Evolutionary conservation across 2,888 invertebrate genomes (phyloP), one percentile per base, ranked within the genome.

Genomic region (Acleris laterana): DNA sequence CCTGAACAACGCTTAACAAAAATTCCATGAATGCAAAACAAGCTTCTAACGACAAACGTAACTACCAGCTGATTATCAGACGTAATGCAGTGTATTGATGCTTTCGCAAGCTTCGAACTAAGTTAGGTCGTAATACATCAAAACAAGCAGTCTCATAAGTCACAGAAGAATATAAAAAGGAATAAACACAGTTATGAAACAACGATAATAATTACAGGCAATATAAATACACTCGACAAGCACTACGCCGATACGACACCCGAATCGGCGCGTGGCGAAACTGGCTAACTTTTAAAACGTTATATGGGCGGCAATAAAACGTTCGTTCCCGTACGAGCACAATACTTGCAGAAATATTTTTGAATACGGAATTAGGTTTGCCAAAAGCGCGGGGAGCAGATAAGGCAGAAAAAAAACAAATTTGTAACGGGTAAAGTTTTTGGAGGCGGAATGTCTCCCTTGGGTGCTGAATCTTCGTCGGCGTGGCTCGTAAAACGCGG

Each of bases 361-460:
- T 93, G 93, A 93, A 93, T 93, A 93, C 93, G 86, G 91, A 93
- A 93, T 93, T 93, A 93, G 93, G 93, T 92, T 90, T 88, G 90
- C 86, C 90, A 90, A 92, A 91, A 88, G 87, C 87, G 90, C 90
- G 90, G 90, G 91, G 88, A 85, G 88, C 90, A 92, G 91, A 92
- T 91, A 93, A 90, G 90, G 91, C 90, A 88, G 82, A 77, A 90
- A 91, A 92, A 92, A 93, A 93, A 93, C 92, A 91, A 93, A 93
- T 92, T 93, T 92, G 92, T 92, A 91, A 92, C 92, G 93, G 93
- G 92, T 92, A 92, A 93, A 93, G 90, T 92, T 93, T 93, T 92
- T 90, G 91, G 91, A 91, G 90, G 91, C 91, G 84, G 88, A 92
- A 93, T 93, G 90, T 87, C 80, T 93, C 93, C 93, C 93, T 84